Evolutionary conservation across 2,797 vertebrate species (phyloP).

Genomic region (Pogonophryne albipinna): DNA sequence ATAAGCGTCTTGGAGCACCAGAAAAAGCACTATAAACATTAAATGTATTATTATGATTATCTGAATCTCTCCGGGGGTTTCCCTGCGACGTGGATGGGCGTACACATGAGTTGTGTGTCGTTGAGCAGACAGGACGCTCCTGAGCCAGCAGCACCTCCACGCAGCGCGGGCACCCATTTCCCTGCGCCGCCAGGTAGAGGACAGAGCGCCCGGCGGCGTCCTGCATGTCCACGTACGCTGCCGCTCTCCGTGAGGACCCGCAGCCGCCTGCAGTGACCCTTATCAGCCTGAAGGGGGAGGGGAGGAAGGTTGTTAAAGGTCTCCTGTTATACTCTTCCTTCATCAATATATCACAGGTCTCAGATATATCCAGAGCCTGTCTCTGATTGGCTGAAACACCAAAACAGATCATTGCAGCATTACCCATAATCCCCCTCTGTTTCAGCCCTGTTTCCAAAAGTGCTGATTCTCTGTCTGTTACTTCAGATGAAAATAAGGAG

Average conservation of each 20-base stretch:
- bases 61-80: background rate
- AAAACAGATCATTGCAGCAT: no score
- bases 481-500: no score
- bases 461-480: no score
- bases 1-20: no score
- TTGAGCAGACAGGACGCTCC: conserved; percentile 92
- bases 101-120: conserved; percentile 93
- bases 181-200: conserved; percentile 94
- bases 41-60: no score
- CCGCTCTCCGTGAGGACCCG: conserved; percentile 94
- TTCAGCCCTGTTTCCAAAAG: no score
- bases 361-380: no score
- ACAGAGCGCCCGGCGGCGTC: conserved; percentile 93
- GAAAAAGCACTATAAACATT: no score
- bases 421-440: no score
- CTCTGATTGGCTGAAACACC: no score
- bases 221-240: conserved; percentile 95
- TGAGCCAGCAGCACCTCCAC: conserved; percentile 95
- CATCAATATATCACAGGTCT: no score
- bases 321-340: accelerated
- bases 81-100: conserved; percentile 96
- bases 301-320: background rate
- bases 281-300: conserved; percentile 88
- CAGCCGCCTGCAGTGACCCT: conserved; percentile 96
- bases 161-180: conserved; percentile 91